These are phyloP conservation scores for Gymnothorax javanicus DNA, from an alignment of 2,797 vertebrate genomes.

Conservation along the genomic window DNA sequence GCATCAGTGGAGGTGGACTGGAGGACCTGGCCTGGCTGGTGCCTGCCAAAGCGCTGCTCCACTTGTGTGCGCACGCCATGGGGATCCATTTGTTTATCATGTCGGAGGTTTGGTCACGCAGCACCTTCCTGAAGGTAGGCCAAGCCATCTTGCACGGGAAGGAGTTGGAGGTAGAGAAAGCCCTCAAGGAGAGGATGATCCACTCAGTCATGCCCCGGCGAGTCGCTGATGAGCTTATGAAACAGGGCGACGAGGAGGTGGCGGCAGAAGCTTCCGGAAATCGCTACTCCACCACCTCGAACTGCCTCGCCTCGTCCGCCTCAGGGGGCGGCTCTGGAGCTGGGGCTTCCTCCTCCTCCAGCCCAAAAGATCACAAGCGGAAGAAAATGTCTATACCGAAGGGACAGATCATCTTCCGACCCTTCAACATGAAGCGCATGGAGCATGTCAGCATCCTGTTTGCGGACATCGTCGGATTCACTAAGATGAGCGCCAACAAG, in stretches of 20 bases:
- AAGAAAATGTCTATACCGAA: conserved; percentile 96
- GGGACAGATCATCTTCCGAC: conserved; percentile 92
- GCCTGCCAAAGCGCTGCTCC: conserved; percentile 83
- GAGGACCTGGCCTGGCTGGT: conserved; percentile 77
- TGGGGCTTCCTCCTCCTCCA: conserved; percentile 79
- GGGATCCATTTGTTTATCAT: conserved; percentile 96
- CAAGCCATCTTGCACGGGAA: conserved; percentile 99
- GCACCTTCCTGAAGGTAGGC: conserved; percentile 97
- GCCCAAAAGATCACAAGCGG: conserved; percentile 85
- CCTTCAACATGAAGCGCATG: conserved; percentile 98
- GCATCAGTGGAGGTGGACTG: conserved; percentile 39
- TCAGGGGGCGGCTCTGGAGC: conserved; percentile 79
- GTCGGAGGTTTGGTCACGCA: conserved; percentile 95
- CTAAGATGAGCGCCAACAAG: conserved; percentile 98
- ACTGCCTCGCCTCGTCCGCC: conserved; percentile 77
- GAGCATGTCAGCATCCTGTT: conserved; percentile 94
- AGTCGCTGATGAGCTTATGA: conserved; percentile 82
- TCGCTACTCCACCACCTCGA: conserved; percentile 68
- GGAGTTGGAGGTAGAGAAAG: conserved; percentile 97
- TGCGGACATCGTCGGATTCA: conserved; percentile 97
- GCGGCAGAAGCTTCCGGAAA: conserved; percentile 70
- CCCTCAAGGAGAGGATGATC: conserved; percentile 98
- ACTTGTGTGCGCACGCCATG: conserved; percentile 88
- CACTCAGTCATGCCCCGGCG: conserved; percentile 94
- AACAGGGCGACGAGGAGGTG: conserved; percentile 77